phyloP scores from a whole-genome alignment of 2,113 vertebrate genomes.

The Pygoscelis antarcticus region DNA sequence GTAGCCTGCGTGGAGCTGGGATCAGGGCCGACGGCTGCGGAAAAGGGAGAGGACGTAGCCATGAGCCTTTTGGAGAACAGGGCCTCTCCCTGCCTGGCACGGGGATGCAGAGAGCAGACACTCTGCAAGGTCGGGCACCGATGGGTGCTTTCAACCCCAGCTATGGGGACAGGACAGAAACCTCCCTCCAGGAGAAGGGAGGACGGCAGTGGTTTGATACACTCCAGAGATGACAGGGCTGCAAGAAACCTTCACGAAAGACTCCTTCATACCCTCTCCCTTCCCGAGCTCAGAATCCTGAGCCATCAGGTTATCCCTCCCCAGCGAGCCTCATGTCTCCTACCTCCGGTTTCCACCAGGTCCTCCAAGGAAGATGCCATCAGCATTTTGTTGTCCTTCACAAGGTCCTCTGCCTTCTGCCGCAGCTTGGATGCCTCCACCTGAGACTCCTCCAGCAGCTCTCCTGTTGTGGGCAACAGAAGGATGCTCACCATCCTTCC shows the following conservation, averaged over 20 bases:
- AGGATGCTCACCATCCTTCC: not conserved
- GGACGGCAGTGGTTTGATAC: not conserved
- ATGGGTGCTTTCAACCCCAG: not conserved
- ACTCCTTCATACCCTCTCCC: not conserved
- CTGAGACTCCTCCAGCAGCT: conserved; percentile 93
- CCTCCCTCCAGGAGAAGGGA: not conserved
- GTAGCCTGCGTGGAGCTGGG: not conserved
- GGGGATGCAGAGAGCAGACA: not conserved
- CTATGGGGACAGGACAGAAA: not conserved
- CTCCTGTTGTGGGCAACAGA: conserved; percentile 75
- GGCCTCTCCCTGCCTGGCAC: not conserved
- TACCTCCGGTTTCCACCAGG: conserved; percentile 70
- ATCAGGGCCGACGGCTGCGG: conserved; percentile 41
- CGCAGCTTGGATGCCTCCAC: conserved; percentile 88
- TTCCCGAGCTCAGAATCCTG: not conserved
- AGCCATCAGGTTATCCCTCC: not conserved
- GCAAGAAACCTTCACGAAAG: not conserved
- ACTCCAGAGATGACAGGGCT: not conserved
- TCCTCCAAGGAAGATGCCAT: conserved; percentile 72
- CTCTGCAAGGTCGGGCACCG: not conserved
- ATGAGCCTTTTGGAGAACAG: not conserved
- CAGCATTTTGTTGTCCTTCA: conserved; percentile 87
- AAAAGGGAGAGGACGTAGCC: not conserved
- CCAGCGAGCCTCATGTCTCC: not conserved
- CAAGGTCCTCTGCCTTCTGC: conserved; percentile 91